phyloP scores from a whole-genome alignment of 2,888 invertebrate species.

The Phyto melanocephala region DNA sequence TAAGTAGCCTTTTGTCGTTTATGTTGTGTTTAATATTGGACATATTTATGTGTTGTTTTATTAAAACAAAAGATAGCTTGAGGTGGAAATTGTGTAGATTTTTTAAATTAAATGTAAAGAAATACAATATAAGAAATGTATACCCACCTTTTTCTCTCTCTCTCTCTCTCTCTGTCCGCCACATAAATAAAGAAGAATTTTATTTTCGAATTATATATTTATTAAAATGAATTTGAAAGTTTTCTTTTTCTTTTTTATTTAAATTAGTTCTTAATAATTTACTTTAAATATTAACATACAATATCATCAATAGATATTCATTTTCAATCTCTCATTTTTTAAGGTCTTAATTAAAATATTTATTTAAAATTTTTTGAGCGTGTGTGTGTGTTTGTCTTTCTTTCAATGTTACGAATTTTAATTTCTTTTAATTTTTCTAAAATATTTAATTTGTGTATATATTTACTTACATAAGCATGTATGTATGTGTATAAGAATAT shows the following conservation, averaged over 20 bases:
- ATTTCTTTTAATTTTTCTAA: not conserved
- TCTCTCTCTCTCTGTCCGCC: too few species aligned
- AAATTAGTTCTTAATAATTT: not conserved
- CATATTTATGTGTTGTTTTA: too few species aligned
- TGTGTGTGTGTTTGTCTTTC: not conserved
- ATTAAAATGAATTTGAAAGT: conserved; percentile 39
- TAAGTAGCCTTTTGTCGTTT: too few species aligned
- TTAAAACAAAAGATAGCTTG: too few species aligned
- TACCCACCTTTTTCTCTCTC: too few species aligned
- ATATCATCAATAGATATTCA: conserved; percentile 5
- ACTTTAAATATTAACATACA: conserved; percentile 27
- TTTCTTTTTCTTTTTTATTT: conserved; percentile 7
- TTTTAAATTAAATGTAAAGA: too few species aligned
- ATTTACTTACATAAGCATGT: too few species aligned
- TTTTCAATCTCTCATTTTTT: not conserved
- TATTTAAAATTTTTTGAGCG: not conserved
- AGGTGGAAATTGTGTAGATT: too few species aligned
- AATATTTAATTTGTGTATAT: not conserved
- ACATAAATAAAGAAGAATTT: too few species aligned
- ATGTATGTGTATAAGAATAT: not conserved
- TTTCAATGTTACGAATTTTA: not conserved
- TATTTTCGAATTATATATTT: conserved; percentile 20
- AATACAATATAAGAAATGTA: too few species aligned
- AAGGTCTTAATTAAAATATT: not conserved
- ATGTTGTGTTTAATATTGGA: too few species aligned